Conservation (phyloP, 2,888 invertebrate species). For the Volucella inflata region DNA sequence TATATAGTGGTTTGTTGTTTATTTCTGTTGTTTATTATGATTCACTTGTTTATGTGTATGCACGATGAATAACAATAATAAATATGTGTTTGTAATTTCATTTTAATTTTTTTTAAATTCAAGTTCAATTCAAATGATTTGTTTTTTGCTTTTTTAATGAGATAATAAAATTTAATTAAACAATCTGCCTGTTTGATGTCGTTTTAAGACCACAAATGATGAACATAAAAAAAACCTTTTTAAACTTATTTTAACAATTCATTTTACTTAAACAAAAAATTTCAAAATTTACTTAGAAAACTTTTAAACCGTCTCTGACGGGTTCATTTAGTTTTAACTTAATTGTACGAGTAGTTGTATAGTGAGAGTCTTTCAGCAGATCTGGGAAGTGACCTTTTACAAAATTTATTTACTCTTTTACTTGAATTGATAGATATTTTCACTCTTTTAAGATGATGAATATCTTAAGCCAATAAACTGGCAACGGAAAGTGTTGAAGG, state of each 20-base stretch:
- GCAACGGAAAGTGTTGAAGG: too few relatives aligned
- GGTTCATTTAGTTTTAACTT: constrained; percentile 22
- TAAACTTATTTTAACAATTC: constrained; percentile 1
- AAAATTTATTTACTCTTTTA: too few relatives aligned
- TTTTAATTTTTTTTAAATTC: constrained; percentile 1
- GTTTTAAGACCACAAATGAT: too few relatives aligned
- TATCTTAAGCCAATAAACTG: too few relatives aligned
- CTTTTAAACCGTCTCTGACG: constrained; percentile 38
- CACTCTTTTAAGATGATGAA: too few relatives aligned
- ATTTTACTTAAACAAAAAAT: neutral
- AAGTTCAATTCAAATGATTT: constrained; percentile 17
- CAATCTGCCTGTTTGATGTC: neutral
- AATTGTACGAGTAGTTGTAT: constrained; percentile 14
- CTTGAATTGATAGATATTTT: too few relatives aligned
- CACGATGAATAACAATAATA: constrained; percentile 65
- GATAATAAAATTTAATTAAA: constrained; percentile 22
- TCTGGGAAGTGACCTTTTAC: too few relatives aligned
- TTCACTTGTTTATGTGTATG: constrained; percentile 30
- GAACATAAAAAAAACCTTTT: constrained; percentile 3
- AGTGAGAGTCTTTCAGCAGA: neutral
- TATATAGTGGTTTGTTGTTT: neutral
- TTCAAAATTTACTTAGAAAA: constrained; percentile 19
- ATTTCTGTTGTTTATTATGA: constrained; percentile 40
- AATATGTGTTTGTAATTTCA: constrained; percentile 50
- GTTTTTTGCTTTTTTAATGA: constrained; percentile 2